Conservation (phyloP, 1,140 invertebrate genomes). For the Brachionus asplanchnoidis region DNA sequence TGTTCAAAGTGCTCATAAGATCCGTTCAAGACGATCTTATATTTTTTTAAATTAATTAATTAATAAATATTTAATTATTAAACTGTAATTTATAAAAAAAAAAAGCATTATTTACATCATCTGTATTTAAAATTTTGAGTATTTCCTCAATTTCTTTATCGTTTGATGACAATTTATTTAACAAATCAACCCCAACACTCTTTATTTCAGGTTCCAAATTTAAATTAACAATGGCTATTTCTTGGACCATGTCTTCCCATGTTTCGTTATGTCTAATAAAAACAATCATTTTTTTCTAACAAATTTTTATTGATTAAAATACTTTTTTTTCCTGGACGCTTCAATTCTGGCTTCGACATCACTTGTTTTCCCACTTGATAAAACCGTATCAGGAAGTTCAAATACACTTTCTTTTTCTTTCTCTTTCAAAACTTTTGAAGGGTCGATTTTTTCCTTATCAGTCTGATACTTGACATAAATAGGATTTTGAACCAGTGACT, state of each 20-base stretch:
- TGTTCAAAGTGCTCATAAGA: conserved; percentile 19
- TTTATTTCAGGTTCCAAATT: conserved; percentile 22
- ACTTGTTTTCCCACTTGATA: neutral
- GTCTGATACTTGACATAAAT: neutral
- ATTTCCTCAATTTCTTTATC: conserved; percentile 10
- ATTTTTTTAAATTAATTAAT: neutral
- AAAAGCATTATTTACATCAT: neutral
- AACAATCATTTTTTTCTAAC: neutral
- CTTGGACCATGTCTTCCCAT: conserved; percentile 36
- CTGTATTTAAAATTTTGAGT: neutral
- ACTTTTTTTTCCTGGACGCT: conserved; percentile 29
- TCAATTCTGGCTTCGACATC: conserved; percentile 6
- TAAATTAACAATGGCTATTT: conserved; percentile 31
- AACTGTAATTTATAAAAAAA: neutral
- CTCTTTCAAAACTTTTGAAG: neutral
- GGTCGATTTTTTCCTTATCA: neutral
- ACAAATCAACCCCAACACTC: neutral
- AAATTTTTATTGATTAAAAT: neutral
- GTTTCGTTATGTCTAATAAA: conserved; percentile 37
- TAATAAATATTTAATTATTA: no score
- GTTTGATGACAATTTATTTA: neutral
- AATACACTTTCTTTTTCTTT: neutral
- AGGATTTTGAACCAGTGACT: conserved; percentile 17
- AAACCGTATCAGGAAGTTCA: neutral
- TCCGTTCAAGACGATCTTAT: conserved; percentile 17